Percentiles rank a stretch among this genome's conserved stretches.
These are phyloP conservation scores for Rhagoletis pomonella DNA, from an alignment of 1,140 invertebrate species.

Conservation along the genomic window DNA sequence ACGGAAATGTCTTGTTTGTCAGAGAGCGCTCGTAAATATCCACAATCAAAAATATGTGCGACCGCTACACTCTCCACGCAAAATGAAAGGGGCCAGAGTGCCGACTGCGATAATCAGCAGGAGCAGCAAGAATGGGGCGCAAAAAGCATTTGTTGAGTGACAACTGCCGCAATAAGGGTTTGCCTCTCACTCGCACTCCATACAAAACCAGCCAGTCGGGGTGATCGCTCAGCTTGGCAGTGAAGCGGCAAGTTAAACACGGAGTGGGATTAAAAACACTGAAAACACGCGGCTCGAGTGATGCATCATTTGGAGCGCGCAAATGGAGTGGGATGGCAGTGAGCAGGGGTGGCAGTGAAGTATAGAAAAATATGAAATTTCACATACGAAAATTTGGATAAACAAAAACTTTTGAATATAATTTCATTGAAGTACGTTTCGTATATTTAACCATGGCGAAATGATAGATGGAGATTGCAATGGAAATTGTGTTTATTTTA, in stretches of 20 bases:
- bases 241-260: constrained; percentile 15
- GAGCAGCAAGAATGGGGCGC: not conserved
- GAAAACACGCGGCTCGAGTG: not conserved
- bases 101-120: not conserved
- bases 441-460: not conserved
- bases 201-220: not conserved
- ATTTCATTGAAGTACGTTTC: not conserved
- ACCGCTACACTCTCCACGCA: not conserved
- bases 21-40: constrained; percentile 11
- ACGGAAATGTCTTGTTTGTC: constrained; percentile 51
- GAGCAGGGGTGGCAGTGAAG: not conserved
- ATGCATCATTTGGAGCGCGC: not conserved
- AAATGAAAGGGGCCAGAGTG: not conserved
- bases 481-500: constrained; percentile 12
- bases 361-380: not conserved
- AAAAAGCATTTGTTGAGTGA: not conserved
- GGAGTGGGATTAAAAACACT: not conserved
- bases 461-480: not conserved
- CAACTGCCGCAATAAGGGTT: not conserved
- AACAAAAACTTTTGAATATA: not conserved
- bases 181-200: not conserved
- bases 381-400: not conserved
- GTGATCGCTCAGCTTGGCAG: constrained; percentile 14
- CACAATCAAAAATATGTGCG: not conserved
- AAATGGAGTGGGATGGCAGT: not conserved